phyloP scores from a whole-genome alignment of 2,113 vertebrate species.

The Tapirus terrestris region DNA sequence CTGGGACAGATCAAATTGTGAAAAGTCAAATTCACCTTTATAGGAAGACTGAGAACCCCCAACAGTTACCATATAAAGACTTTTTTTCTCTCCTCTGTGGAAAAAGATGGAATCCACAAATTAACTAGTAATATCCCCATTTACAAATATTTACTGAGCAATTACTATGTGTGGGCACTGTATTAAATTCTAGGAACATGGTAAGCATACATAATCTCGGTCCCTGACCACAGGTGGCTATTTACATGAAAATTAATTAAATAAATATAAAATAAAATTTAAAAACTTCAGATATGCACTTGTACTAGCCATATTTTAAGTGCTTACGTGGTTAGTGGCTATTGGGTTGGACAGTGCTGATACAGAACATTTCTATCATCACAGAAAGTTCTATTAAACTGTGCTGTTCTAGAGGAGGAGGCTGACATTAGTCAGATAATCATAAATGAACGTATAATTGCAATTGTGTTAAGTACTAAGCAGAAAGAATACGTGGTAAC shows the following conservation, averaged over 20 bases:
- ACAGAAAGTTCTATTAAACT: background rate
- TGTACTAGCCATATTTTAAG: background rate
- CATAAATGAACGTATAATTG: background rate
- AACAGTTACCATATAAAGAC: background rate
- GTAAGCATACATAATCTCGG: background rate
- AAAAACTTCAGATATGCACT: background rate
- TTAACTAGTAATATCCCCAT: background rate
- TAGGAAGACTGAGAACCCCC: background rate
- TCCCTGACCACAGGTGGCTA: background rate
- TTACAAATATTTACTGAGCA: background rate
- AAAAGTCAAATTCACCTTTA: conserved; percentile 3
- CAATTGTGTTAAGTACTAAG: background rate
- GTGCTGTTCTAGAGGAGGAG: background rate
- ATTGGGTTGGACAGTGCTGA: background rate
- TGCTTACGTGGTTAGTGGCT: background rate
- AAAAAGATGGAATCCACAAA: background rate
- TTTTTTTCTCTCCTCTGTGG: background rate
- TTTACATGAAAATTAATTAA: conserved; percentile 24
- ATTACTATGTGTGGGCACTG: background rate
- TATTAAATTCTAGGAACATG: background rate
- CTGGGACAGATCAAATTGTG: background rate
- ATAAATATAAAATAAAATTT: background rate
- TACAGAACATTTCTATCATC: background rate
- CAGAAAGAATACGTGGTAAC: background rate
- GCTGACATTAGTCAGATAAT: background rate